Percentiles rank a stretch among this genome's conserved stretches.
These are phyloP conservation scores for Nematolebias whitei DNA, from an alignment of 2,113 vertebrate species.

Conservation along the genomic window DNA sequence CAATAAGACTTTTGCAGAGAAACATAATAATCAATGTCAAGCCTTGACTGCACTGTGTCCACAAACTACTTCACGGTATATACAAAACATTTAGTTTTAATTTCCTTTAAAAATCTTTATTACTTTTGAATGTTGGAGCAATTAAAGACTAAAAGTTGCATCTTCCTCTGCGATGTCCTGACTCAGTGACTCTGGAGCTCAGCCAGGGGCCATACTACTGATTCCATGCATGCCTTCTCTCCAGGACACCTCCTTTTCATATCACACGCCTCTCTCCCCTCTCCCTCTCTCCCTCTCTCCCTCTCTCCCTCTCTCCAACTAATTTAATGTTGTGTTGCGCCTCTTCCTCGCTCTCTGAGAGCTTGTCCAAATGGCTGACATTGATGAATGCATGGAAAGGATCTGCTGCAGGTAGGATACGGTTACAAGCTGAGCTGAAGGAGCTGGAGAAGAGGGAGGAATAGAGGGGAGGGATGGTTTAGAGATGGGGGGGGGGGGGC, in stretches of 20 bases:
- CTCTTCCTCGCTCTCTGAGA: constrained; percentile 67
- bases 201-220: constrained; percentile 55
- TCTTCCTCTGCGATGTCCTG: constrained; percentile 32
- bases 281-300: constrained; percentile 44
- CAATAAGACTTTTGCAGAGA: too few species aligned
- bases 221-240: constrained; percentile 71
- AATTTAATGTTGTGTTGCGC: constrained; percentile 70
- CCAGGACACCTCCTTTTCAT: constrained; percentile 57
- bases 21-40: too few species aligned
- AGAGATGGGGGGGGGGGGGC: constrained; percentile 63
- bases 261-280: constrained; percentile 53
- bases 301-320: constrained; percentile 47
- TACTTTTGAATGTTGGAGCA: background rate
- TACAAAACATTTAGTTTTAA: background rate
- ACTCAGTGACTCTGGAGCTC: constrained; percentile 55
- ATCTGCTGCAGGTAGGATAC: constrained; percentile 85
- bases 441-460: constrained; percentile 62
- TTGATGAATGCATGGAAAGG: constrained; percentile 87
- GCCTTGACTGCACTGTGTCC: too few species aligned
- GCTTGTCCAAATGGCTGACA: constrained; percentile 80
- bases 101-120: background rate
- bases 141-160: constrained; percentile 1
- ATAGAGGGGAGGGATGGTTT: constrained; percentile 71
- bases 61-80: too few species aligned
- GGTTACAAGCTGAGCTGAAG: constrained; percentile 81